Conservation (phyloP, 2,113 vertebrate species). For the Nyctibius bracteatus region DNA sequence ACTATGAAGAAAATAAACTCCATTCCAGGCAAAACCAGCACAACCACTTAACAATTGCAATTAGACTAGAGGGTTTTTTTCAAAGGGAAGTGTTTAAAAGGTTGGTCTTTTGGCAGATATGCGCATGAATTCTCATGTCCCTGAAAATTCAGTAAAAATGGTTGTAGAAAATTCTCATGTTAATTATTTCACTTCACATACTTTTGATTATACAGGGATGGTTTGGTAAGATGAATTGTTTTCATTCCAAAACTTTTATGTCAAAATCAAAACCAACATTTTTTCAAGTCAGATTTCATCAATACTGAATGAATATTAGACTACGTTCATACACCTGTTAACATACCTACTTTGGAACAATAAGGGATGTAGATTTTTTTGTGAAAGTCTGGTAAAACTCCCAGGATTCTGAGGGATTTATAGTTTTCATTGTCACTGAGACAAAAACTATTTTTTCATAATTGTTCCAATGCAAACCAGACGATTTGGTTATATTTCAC, state of each 20-base stretch:
- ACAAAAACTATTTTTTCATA: neutral
- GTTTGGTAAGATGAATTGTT: neutral
- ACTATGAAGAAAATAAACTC: neutral
- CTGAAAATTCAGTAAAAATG: neutral
- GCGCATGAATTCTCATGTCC: neutral
- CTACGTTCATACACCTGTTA: neutral
- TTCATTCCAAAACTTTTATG: neutral
- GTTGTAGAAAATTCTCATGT: neutral
- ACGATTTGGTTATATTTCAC: neutral
- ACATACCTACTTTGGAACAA: neutral
- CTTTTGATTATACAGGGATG: neutral
- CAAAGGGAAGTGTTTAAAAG: neutral
- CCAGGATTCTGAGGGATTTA: neutral
- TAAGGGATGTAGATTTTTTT: accelerated
- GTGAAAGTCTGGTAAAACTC: neutral
- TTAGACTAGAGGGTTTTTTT: neutral
- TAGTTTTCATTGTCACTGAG: neutral
- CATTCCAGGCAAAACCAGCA: neutral
- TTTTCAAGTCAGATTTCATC: neutral
- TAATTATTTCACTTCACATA: neutral
- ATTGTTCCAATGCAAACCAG: neutral
- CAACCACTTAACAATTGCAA: neutral
- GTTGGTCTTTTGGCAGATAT: neutral
- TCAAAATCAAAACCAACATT: neutral
- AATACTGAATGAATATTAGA: neutral